Conservation (phyloP, 1,140 invertebrate species). For the Tetraneura akinire region DNA sequence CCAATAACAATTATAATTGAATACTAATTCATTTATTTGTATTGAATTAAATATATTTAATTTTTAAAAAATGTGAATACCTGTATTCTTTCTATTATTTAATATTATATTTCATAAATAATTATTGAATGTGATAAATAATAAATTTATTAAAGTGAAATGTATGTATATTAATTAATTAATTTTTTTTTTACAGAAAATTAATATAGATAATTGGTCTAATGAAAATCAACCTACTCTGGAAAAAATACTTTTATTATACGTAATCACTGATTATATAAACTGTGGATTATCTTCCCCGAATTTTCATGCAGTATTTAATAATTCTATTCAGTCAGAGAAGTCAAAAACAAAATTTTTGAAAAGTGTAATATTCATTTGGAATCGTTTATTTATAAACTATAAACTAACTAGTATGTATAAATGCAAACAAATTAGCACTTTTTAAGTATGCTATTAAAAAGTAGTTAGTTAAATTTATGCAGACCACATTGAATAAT, state of each 20-base stretch:
- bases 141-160: too few relatives aligned
- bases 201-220: background rate
- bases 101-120: too few relatives aligned
- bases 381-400: background rate
- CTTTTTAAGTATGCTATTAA: too few relatives aligned
- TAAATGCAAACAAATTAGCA: background rate
- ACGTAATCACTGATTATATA: conserved; percentile 33
- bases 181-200: conserved; percentile 15
- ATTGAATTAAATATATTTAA: too few relatives aligned
- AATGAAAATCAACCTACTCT: background rate
- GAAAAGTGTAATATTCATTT: background rate
- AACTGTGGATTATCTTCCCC: conserved; percentile 19
- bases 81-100: too few relatives aligned
- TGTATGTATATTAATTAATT: too few relatives aligned
- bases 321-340: background rate
- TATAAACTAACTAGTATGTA: conserved; percentile 13
- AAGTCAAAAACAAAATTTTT: conserved; percentile 3
- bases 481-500: too few relatives aligned
- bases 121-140: too few relatives aligned
- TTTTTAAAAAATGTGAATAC: too few relatives aligned
- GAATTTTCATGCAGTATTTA: background rate
- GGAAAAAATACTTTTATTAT: background rate
- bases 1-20: too few relatives aligned
- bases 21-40: too few relatives aligned
- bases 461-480: too few relatives aligned